Evolutionary conservation across 2,888 invertebrate genomes (phyloP), one percentile per base, ranked within the genome.

Genomic region (Chloroclysta siterata): DNA sequence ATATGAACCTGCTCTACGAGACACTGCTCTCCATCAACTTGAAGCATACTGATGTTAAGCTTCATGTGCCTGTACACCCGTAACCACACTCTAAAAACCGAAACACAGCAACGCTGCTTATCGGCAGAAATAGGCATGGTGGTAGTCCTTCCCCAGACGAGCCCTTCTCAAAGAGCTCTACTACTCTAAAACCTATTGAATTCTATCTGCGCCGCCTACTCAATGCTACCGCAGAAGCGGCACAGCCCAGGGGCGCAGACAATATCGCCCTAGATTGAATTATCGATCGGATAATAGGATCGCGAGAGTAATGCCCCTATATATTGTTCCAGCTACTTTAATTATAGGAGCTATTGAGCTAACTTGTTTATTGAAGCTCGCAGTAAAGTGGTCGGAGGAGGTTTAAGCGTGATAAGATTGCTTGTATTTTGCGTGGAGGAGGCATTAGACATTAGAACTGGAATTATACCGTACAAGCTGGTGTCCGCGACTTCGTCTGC

Each of bases 221-320:
- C 68, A 63, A 51, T 64, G 64, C 22, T 10, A 78, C 73, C 71
- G 75, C 80, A 82, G 81, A 78, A 82, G 85, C 82, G 77, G 79
- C 79, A 84, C 75, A 72, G 79, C 79, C 86, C 76, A 73, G 69
- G 76, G 85, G 87, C 84, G 77, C 74, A 81, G 82, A 84, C 84
- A 84, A 84, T 88, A 88, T 85, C 81, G 79, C 72, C 74, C 79
- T 72, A 75, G 84, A 90, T 89, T 89, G 87, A 90, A 89, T 89
- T 90, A 90, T 90, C 84, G 89, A 84, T 77, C 81, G 79, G 84
- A 84, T 89, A 90, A 89, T 89, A 76, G 86, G 85, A 85, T 86
- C 86, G 75, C 78, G 73, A 83, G 85, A 85, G 81, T 83, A 85
- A 86, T 87, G 78, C 79, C 75, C 74, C 83, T 76, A 80, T 86